Percentiles rank a stretch among this genome's conserved stretches.
These are phyloP conservation scores for Rhea americana DNA, from an alignment of 2,113 vertebrate species.

Conservation along the genomic window DNA sequence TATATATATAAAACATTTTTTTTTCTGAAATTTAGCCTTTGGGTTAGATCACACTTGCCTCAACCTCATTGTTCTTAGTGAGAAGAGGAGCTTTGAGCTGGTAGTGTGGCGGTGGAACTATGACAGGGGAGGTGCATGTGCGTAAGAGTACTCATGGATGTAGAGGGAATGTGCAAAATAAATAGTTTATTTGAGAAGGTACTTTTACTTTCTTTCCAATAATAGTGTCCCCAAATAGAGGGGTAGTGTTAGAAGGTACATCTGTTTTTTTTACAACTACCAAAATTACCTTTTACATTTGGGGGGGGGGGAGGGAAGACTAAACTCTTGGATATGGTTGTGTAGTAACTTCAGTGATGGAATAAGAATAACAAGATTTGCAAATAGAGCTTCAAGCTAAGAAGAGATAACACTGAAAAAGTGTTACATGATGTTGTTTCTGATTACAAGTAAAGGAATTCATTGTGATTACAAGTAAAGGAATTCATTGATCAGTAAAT, in stretches of 20 bases:
- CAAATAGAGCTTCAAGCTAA: not conserved
- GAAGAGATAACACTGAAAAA: not conserved
- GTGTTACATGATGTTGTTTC: not conserved
- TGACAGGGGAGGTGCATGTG: not conserved
- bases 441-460: not conserved
- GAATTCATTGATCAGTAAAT: not conserved
- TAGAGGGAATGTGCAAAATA: not conserved
- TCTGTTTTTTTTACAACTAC: not conserved
- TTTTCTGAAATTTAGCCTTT: not conserved
- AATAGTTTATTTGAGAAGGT: not conserved
- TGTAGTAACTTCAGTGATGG: not conserved
- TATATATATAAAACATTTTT: not conserved
- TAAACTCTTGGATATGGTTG: not conserved
- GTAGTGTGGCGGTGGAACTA: not conserved
- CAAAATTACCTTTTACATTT: not conserved
- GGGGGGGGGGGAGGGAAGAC: too few relatives aligned
- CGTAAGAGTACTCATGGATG: not conserved
- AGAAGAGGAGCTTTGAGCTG: not conserved
- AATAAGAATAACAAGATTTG: not conserved
- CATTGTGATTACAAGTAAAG: not conserved
- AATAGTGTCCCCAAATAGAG: not conserved
- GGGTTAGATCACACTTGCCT: too few relatives aligned
- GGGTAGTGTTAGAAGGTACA: not conserved
- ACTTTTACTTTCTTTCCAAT: not conserved
- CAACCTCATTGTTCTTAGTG: too few relatives aligned